These are phyloP conservation scores for Eupithecia exiguata DNA, from an alignment of 2,888 invertebrate genomes.

Conservation along the genomic window DNA sequence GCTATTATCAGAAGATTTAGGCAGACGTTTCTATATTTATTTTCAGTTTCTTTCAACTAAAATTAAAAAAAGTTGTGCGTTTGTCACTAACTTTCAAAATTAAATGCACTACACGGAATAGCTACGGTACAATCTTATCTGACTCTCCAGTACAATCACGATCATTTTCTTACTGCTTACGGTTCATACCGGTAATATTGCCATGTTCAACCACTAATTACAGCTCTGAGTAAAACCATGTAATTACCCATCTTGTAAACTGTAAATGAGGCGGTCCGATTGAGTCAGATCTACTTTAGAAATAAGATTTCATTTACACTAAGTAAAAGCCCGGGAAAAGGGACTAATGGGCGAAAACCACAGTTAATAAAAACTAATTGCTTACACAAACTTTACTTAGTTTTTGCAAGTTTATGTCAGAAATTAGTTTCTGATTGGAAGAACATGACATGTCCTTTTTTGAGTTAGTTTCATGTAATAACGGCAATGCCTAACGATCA, in stretches of 20 bases:
- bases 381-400: not conserved
- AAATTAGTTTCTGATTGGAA: not conserved
- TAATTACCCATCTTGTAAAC: constrained; percentile 42
- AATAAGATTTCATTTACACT: constrained; percentile 18
- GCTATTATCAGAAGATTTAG: not conserved
- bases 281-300: constrained; percentile 34
- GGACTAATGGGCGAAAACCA: constrained; percentile 18
- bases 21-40: not conserved
- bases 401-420: not conserved
- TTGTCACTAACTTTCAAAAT: not conserved
- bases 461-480: not conserved
- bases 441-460: not conserved
- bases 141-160: not conserved
- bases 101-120: not conserved
- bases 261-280: constrained; percentile 34
- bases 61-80: not conserved
- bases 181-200: constrained; percentile 14
- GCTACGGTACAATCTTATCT: not conserved
- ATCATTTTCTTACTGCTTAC: not conserved
- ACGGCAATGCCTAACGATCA: too few relatives aligned
- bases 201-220: not conserved
- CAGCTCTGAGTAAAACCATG: constrained; percentile 29
- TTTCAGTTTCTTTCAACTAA: not conserved
- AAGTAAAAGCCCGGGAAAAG: constrained; percentile 5
- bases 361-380: constrained; percentile 10